Evolutionary conservation across 2,888 invertebrate genomes (phyloP), one percentile per base, ranked within the genome.

Genomic region (Noctua pronuba): DNA sequence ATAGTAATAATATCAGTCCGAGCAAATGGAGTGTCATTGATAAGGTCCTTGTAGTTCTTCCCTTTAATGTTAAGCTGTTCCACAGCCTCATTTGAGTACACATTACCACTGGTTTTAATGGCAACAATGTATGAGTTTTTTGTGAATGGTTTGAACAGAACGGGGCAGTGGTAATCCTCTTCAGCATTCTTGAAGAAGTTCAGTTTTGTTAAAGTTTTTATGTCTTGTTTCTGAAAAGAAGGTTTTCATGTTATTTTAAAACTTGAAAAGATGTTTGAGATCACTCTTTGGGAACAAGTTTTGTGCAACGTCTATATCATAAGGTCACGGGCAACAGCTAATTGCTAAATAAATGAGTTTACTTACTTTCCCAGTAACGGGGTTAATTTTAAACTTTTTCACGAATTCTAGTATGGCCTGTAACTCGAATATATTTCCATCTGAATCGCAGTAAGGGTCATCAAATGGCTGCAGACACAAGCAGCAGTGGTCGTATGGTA

Each of bases 11-110:
- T 98, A 93, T 99, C 99, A 90, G 97, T 98, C 84, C 99, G 97
- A 24, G 97, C 97, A 93, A 99, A 99, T 0, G 99, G 98, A 85
- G 98, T 97, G 93, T 99, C 99, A 86, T 97, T 98, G 21, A 99
- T 96, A 58, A 99, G 97, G 96, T 99, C 99, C 91, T 98, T 99
- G 98, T 98, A 99, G 92, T 99, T 99, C 89, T 98, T 98, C 2
- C 98, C 98, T 95, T 99, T 99, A 73, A 99, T 98, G 93, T 99
- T 99, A 60, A 99, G 97, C 91, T 99, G 99, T 89, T 99, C 99
- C 62, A 99, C 97, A 0, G 99, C 99, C 97, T 99, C 99, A 96
- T 98, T 98, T 0, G 98, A 98, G 94, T 98, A 99, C 0, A 99
- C 99, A 97, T 99, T 99, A 44, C 99, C 99, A 16, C 99, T 99